Base-by-base conservation (phyloP, 1,140 invertebrate genomes). In the Pararge aegeria region DNA sequence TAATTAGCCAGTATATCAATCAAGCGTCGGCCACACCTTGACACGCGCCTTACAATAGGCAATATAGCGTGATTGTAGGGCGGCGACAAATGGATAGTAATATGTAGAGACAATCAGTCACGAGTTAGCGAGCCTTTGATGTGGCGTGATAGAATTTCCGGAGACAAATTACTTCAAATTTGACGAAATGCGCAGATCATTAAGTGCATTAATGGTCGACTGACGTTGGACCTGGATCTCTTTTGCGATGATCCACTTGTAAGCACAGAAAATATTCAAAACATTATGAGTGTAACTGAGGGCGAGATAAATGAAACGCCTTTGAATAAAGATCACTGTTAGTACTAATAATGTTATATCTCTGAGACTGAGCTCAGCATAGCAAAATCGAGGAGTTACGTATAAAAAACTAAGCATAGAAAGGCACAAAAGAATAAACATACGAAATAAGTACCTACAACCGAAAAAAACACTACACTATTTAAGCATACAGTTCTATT, bases 101-200 rank as follows among this genome's bases (percentile, higher is more conserved):
- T 40, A 18, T 40, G 38, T 40, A 49, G 46, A 49, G 46, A 49
- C 46, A 27, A 49, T 49, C 21, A 24, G 27, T 49, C 46, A 49
- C 46, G 13, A 15, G 13, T 10, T 15, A 40, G 38, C 38, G 16
- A 16, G 10, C 38, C 13, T 16, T 15, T 40, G 16, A 40, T 40
- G 38, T 40, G 5, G 3, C 16, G 13, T 40, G 16, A 40, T 40
- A 18, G 38, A 16, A 16, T 40, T 40, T 16, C 13, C 13, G 13
- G 38, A 40, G 38, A 18, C 13, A 40, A 40, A 40, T 40, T 40
- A 18, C 13, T 18, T 5, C 5, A 40, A 16, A 40, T 40, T 18
- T 15, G 16, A 40, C 5, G 16, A 40, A 40, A 7, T 34, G 30
- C 30, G 30, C 10, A n/a, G 30, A 34, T 34, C 30, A 34, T 34